phyloP scores from a whole-genome alignment of 2,888 invertebrate genomes.

The Blastobasis lacticolella region DNA sequence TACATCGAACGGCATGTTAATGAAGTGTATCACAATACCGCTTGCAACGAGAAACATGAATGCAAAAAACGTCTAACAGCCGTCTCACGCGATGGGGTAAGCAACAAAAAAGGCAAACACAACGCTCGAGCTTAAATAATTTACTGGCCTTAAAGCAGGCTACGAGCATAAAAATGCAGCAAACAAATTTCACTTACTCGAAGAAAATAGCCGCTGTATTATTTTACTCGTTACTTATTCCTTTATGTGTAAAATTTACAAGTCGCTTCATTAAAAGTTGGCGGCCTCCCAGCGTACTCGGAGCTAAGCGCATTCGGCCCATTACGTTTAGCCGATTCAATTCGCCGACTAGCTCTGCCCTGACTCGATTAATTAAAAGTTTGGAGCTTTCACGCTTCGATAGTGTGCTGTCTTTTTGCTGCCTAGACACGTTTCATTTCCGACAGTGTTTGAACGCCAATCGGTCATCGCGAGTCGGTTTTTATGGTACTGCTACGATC shows the following conservation, averaged over 20 bases:
- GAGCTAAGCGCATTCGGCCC: conserved; percentile 35
- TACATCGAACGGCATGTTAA: too few species aligned
- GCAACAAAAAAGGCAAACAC: too few species aligned
- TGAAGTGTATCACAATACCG: too few species aligned
- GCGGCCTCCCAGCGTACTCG: conserved; percentile 30
- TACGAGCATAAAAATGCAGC: conserved; percentile 1
- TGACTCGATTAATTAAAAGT: conserved; percentile 27
- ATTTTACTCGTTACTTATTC: conserved; percentile 47
- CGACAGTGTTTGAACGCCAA: too few species aligned
- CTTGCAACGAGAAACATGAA: too few species aligned
- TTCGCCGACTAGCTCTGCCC: conserved; percentile 23
- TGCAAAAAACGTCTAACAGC: too few species aligned
- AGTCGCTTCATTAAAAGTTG: conserved; percentile 54
- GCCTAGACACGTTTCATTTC: background rate
- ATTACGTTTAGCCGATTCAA: conserved; percentile 34
- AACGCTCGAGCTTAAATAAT: too few species aligned
- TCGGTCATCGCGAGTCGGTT: too few species aligned
- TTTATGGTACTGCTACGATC: too few species aligned
- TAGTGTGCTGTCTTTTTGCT: background rate
- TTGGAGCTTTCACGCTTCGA: conserved; percentile 6
- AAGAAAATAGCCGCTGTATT: conserved; percentile 20
- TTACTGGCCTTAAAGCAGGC: background rate
- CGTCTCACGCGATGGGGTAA: too few species aligned
- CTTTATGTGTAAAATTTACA: conserved; percentile 49
- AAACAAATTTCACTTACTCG: conserved; percentile 1